A percentile compares a stretch with the other conserved stretches of the same genome.
These are phyloP conservation scores for Sus cebifrons DNA, from an alignment of 2,797 vertebrate species.

Conservation along the genomic window DNA sequence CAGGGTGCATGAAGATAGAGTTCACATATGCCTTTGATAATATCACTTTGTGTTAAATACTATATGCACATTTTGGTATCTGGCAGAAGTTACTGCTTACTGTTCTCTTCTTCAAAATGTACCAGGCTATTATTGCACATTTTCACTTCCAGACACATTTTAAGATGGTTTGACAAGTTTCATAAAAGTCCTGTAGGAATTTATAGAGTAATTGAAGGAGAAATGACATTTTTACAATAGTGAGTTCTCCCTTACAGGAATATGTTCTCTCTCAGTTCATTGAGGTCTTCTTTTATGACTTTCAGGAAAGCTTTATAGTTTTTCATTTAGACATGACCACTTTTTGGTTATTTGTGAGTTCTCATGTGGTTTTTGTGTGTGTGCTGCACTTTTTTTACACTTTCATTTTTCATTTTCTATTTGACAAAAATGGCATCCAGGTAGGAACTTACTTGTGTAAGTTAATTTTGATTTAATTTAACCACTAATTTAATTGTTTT, in stretches of 20 bases:
- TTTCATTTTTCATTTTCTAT: not conserved
- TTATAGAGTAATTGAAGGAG: slow-evolving; percentile 70
- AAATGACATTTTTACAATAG: slow-evolving; percentile 69
- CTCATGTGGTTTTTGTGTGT: not conserved
- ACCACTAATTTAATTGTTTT: not conserved
- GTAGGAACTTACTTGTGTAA: not conserved
- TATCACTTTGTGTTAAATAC: not conserved
- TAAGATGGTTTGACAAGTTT: slow-evolving; percentile 38
- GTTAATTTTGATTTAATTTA: not conserved
- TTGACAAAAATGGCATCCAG: not conserved
- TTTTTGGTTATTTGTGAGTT: slow-evolving; percentile 37
- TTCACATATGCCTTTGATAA: not conserved
- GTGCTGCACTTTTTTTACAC: not conserved
- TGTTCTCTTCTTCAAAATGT: not conserved
- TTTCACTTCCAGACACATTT: slow-evolving; percentile 38
- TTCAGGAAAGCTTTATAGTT: slow-evolving; percentile 49
- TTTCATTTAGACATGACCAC: not conserved
- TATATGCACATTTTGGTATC: not conserved
- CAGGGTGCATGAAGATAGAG: too few species aligned
- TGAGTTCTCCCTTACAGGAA: slow-evolving; percentile 50
- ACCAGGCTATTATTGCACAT: not conserved
- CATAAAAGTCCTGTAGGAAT: slow-evolving; percentile 56
- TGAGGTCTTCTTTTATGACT: slow-evolving; percentile 41
- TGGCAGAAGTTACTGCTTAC: not conserved
- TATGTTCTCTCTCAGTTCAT: slow-evolving; percentile 39